Evolutionary conservation across 2,797 vertebrate species (phyloP), one percentile per base, ranked within the genome.

Genomic region (Alauda arvensis): DNA sequence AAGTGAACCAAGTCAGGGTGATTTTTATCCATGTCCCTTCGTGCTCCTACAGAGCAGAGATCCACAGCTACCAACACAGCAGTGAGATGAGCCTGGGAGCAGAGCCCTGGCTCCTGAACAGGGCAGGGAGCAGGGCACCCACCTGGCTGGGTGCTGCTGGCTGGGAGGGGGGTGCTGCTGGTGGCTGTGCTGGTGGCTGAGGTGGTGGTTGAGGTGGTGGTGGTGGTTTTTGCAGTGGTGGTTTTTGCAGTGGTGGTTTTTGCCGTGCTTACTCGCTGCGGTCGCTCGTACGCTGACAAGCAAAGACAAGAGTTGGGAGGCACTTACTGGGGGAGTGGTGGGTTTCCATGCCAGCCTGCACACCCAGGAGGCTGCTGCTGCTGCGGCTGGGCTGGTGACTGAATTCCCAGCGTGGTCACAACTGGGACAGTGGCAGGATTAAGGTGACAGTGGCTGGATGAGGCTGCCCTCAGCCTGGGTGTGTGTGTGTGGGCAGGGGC

Each of bases 141-240:
- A 97, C 96, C 96, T 97, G 96, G 88, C 78, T 71, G 93, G 51
- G 82, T 93, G 82, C 55, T 88, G 87, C 81, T 87, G 76, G 79
- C 68, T 80, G 87, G 90, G 14, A 37, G 55, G 39, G 21, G 9
- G 25, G 12, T 24, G 60, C 62, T 79, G 67, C 21, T 81, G 55
- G 21, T 23, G 21, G 51, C 33, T 0, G 74, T 42, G 7, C 66
- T 39, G 8, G 68, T 77, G 31, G 77, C 68, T 8, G 77, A 33
- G 12, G 24, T 31, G 34, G 87, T 51, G 11, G 61, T 52, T 3
- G 71, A 34, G 12, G 61, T 71, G 26, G 86, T 70, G 43, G 63
- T 77, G 11, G 69, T 72, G 53, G 20, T 49, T 84, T 62, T 70
- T 16, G 91, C 13, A 0, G 77, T 66, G 29, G 75, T 92, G 4